Evolutionary conservation across 2,797 vertebrate species (phyloP), one percentile per base, ranked within the genome.

Genomic region (Alauda arvensis): DNA sequence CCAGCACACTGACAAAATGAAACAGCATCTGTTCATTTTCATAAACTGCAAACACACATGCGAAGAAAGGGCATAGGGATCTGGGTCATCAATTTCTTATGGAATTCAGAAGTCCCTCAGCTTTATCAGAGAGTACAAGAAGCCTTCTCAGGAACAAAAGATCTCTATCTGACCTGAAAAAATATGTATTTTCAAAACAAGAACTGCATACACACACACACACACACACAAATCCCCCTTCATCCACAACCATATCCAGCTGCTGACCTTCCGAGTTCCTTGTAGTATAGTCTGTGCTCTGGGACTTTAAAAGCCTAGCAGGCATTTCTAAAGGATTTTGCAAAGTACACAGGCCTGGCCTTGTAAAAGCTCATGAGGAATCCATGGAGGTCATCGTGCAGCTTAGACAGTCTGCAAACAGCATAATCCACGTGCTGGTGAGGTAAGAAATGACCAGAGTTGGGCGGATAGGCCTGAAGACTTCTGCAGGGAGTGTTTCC

Each of bases 391-490:
- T 94, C 94, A 95, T 83, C 26, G 0, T 68, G 89, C 83, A 91
- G 89, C 90, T 92, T 83, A 94, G 90, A 91, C 84, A 93, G 93
- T 84, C 88, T 92, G 87, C 90, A 94, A 92, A 90, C 91, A 91
- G 79, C 57, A 74, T 80, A 95, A 89, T 91, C 87, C 93, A 94
- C 9, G 28, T 90, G 83, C 67, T 87, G 75, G 83, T 89, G 83
- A 91, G 71, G 90, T 89, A 92, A 92, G 85, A 80, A 92, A 90
- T 62, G 42, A 88, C 85, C 51, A 49, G 79, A 90, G 76, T 88
- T 7, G 6, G 85, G 75, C 0, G 8, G 62, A 69, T 1, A 77
- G 93, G 83, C 87, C 87, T 93, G 87, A 82, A 90, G 77, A 92
- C 68, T 85, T 93, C 77, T 87, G 83, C 85, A 91, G 69, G 5